A percentile compares a stretch with the other conserved stretches of the same genome.
Evolutionary conservation across 2,113 vertebrate genomes (phyloP).

Genomic region (Platysternon megacephalum): DNA sequence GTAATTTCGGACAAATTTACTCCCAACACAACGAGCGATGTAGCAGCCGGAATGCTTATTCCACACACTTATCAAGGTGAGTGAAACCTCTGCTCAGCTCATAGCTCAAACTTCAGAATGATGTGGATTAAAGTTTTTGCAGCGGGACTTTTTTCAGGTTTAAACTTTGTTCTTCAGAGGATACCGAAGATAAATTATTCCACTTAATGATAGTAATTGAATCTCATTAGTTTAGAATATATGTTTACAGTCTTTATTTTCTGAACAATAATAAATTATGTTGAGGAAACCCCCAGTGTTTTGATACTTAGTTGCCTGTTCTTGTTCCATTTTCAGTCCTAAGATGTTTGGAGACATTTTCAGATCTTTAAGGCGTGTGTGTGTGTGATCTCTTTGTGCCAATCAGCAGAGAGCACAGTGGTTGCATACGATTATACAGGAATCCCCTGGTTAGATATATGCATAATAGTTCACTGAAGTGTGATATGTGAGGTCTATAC

Average conservation of each 20-base stretch:
- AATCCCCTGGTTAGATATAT: background rate
- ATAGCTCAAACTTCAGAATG: background rate
- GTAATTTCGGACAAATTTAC: conserved; percentile 88
- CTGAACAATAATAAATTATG: background rate
- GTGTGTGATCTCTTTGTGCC: background rate
- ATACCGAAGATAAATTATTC: background rate
- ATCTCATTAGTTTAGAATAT: background rate
- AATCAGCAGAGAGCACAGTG: too few species aligned
- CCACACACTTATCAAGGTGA: conserved; percentile 84
- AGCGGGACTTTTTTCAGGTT: background rate
- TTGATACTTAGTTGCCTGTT: background rate
- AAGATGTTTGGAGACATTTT: background rate
- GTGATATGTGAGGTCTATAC: background rate
- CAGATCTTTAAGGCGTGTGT: background rate
- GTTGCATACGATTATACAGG: too few species aligned
- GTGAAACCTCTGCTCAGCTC: background rate
- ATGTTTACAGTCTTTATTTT: background rate
- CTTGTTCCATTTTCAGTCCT: background rate
- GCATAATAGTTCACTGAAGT: background rate
- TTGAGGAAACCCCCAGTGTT: background rate
- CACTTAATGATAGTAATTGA: background rate
- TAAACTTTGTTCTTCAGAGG: background rate
- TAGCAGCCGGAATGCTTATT: conserved; percentile 91
- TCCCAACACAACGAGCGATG: conserved; percentile 90
- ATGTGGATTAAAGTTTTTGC: background rate